A percentile compares a stretch with the other conserved stretches of the same genome.
Conservation (phyloP, 2,113 vertebrate species). For the Spermophilus dauricus region DNA sequence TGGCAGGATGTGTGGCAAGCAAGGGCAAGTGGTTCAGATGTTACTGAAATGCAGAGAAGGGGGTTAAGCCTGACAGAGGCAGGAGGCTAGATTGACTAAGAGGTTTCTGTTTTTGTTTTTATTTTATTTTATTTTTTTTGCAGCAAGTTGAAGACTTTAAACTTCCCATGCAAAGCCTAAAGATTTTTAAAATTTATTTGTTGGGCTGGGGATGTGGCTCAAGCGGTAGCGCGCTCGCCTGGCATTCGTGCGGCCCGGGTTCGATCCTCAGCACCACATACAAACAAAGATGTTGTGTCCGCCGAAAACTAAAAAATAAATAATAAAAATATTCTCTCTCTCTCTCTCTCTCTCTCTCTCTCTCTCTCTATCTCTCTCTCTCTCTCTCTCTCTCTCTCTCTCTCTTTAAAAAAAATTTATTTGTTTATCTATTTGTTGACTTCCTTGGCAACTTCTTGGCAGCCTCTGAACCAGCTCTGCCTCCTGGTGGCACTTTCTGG, state of each 20-base stretch:
- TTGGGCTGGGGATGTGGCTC: too few species aligned
- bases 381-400: too few species aligned
- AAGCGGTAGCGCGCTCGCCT: too few species aligned
- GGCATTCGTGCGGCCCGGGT: too few species aligned
- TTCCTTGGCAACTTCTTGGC: conserved; percentile 7
- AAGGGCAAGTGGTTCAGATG: neutral
- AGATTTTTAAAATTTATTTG: neutral
- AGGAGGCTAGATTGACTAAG: neutral
- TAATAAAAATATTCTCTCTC: too few species aligned
- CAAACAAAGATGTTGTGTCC: too few species aligned
- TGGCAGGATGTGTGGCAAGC: neutral
- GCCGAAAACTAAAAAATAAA: too few species aligned
- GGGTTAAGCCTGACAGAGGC: neutral
- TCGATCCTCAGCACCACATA: too few species aligned
- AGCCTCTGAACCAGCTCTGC: neutral
- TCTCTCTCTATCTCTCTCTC: too few species aligned
- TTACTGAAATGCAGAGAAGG: neutral
- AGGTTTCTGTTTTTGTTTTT: too few species aligned
- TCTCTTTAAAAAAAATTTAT: neutral
- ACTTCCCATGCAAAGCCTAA: neutral
- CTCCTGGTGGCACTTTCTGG: neutral
- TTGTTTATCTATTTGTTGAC: neutral
- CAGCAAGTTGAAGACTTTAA: neutral
- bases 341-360: too few species aligned
- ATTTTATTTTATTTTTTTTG: neutral